Evolutionary conservation across 23 tunicate species (phyloP).

Genomic region (Trididemnum miniatum): DNA sequence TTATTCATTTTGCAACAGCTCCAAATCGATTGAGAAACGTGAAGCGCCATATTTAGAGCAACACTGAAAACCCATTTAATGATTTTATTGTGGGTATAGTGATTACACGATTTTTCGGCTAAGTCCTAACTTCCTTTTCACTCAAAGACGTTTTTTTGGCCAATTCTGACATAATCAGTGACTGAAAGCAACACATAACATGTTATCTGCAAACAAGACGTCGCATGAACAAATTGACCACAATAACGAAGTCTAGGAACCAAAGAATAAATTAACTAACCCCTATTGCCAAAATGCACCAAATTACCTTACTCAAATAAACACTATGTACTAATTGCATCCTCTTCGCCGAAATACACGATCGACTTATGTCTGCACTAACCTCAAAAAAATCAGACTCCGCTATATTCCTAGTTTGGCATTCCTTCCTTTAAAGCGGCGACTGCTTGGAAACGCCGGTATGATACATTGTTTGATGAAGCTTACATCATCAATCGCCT

Average conservation of each 20-base stretch:
- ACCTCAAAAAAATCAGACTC: no score
- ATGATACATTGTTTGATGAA: no score
- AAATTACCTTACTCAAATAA: not conserved
- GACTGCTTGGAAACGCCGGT: no score
- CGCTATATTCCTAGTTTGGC: no score
- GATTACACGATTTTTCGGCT: not conserved
- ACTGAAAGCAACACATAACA: not conserved
- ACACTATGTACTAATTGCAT: no score
- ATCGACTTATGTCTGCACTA: no score
- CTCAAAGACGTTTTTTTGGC: not conserved
- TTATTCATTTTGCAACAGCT: not conserved
- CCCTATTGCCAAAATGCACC: not conserved
- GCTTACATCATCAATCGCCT: no score
- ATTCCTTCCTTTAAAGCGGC: no score
- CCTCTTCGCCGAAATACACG: no score
- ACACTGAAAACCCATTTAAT: no score
- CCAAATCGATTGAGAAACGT: not conserved
- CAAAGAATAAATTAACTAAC: not conserved
- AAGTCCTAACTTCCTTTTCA: not conserved
- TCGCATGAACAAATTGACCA: not conserved
- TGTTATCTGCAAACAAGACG: not conserved
- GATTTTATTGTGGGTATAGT: not conserved
- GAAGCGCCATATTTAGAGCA: not conserved
- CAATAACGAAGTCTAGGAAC: not conserved
- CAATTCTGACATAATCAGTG: slow-evolving; percentile 8